Percentiles rank a stretch among this genome's conserved stretches.
phyloP scores from a whole-genome alignment of 2,888 invertebrate genomes.

The Ophonus ardosiacus region DNA sequence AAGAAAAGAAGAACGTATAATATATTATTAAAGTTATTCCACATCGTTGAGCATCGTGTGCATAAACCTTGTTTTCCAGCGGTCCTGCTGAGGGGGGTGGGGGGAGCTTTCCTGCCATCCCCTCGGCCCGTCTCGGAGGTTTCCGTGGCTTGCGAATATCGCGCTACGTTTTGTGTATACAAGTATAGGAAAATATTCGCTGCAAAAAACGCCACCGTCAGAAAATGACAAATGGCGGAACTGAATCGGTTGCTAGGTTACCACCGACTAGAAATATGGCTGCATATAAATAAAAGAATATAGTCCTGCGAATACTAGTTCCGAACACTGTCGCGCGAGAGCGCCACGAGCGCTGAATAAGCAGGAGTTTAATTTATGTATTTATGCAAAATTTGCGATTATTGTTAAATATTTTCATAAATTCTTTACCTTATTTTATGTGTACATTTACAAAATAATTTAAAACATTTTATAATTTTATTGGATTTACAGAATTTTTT shows the following conservation, averaged over 20 bases:
- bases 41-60: conserved; percentile 67
- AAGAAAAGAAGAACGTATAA: conserved; percentile 57
- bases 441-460: too few relatives aligned
- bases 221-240: conserved; percentile 74
- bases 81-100: not conserved
- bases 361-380: not conserved
- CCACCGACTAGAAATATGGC: conserved; percentile 72
- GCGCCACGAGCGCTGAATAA: conserved; percentile 22
- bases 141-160: conserved; percentile 21
- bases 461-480: too few relatives aligned
- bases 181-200: conserved; percentile 72
- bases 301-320: conserved; percentile 69
- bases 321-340: conserved; percentile 67
- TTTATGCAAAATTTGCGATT: not conserved
- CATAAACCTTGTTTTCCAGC: conserved; percentile 65
- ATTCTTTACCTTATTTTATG: not conserved
- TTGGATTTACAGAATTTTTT: too few relatives aligned
- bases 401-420: not conserved
- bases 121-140: conserved; percentile 1
- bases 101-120: not conserved
- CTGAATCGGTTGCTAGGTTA: conserved; percentile 73
- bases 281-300: conserved; percentile 74
- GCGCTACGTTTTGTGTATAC: conserved; percentile 68
- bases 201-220: conserved; percentile 71
- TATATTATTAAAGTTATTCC: conserved; percentile 68